Percentiles rank a stretch among this genome's conserved stretches.
Evolutionary conservation across 1,140 invertebrate genomes (phyloP).

Genomic region (Carcinoscorpius rotundicauda): DNA sequence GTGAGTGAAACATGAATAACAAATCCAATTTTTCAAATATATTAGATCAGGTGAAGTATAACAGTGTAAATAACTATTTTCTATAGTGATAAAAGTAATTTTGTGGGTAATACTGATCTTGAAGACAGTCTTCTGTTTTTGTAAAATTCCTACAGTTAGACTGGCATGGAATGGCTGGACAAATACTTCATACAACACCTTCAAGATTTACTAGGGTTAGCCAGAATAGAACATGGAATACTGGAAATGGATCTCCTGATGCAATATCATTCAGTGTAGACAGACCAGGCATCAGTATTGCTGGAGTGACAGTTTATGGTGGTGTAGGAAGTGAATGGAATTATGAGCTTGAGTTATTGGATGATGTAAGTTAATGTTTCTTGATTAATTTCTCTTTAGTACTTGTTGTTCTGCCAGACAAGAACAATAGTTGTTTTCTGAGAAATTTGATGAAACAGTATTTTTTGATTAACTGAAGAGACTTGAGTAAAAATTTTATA

Average conservation of each 20-base stretch:
- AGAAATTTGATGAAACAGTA: too few relatives aligned
- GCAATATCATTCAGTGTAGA: slow-evolving; percentile 93
- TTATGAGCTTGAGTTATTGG: slow-evolving; percentile 81
- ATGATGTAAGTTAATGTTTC: slow-evolving; percentile 47
- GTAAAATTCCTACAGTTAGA: slow-evolving; percentile 23
- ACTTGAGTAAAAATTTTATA: too few relatives aligned
- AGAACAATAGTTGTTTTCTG: too few relatives aligned
- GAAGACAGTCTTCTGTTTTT: too few relatives aligned
- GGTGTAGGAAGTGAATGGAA: slow-evolving; percentile 56
- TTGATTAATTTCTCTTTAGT: slow-evolving; percentile 14
- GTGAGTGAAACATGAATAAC: too few relatives aligned
- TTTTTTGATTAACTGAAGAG: too few relatives aligned
- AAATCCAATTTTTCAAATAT: not conserved
- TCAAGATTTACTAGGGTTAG: slow-evolving; percentile 81
- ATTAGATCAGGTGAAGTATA: not conserved
- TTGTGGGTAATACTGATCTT: too few relatives aligned
- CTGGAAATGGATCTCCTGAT: slow-evolving; percentile 90
- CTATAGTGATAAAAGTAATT: too few relatives aligned
- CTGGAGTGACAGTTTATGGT: slow-evolving; percentile 78
- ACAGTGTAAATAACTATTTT: not conserved
- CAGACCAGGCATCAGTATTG: slow-evolving; percentile 69
- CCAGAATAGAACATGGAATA: slow-evolving; percentile 85
- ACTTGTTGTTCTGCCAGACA: too few relatives aligned
- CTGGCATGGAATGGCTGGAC: slow-evolving; percentile 38
- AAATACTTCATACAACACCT: slow-evolving; percentile 68